Evolutionary conservation across 2,797 vertebrate species (phyloP), one percentile per base, ranked within the genome.

Genomic region (Poeciliopsis paucimaculata): DNA sequence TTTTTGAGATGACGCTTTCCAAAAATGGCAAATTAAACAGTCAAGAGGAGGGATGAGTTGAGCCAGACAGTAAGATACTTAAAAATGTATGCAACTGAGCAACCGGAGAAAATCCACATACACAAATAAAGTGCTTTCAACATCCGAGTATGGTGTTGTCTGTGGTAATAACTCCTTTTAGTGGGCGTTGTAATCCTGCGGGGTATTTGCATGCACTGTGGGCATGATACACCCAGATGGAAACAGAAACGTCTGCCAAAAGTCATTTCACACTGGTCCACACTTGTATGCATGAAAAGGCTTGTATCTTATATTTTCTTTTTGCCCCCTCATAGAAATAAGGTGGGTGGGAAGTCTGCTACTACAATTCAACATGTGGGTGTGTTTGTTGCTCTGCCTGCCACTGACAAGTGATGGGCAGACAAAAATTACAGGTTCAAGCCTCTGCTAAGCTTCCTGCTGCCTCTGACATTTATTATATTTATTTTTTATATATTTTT

Each of bases 381-480:
- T 15, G 31, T 47, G 10, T 60, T 84, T 77, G 34, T 34, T 75
- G 73, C 16, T 26, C 47, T 28, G 13, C 73, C 47, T 53, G 45
- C 39, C 18, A 47, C 9, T 72, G 49, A 73, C 76, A 78, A 41
- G 60, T 76, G 76, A 77, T 9, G 43, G 77, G 73, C 74, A 34
- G 45, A 47, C 71, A 31, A 78, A 62, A 47, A 72, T 68, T 60
- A 83, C 34, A 16, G 66, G 47, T 9, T 46, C 73, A 46, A 46
- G 73, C 55, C 34, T 79, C 34, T 15, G 66, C 34, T 4, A n/a
- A 73, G 70, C 43, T 36, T 78, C n/a, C 68, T 34, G 46, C 49
- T 55, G 6, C 34, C 60, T n/a, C 28, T 57, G 71, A 1, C 55
- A 46, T 78, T 46, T 49, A 20, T 47, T 43, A 16, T 47, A 1